phyloP scores from a whole-genome alignment of 2,797 vertebrate genomes.

The Thamnophis elegans region DNA sequence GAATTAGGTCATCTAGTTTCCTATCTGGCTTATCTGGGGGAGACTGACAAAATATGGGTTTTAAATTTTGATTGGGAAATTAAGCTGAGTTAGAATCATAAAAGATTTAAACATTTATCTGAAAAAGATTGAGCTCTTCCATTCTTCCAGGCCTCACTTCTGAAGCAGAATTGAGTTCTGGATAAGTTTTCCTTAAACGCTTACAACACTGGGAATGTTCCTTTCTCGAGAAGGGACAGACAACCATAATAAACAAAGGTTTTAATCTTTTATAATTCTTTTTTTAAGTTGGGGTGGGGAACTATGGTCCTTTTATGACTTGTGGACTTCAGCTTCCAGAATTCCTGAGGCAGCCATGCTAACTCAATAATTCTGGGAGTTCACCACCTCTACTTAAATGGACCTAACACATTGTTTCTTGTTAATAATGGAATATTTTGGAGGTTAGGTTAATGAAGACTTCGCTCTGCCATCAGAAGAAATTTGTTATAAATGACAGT shows the following conservation, averaged over 20 bases:
- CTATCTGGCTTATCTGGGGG: neutral
- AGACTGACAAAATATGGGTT: neutral
- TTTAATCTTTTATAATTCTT: neutral
- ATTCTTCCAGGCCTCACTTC: neutral
- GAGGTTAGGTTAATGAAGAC: neutral
- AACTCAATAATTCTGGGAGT: no score
- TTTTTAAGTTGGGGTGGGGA: neutral
- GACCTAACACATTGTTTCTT: neutral
- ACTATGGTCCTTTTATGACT: neutral
- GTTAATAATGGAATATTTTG: neutral
- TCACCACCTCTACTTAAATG: neutral
- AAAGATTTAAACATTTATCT: neutral
- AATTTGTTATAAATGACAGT: neutral
- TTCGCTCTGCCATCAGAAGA: neutral
- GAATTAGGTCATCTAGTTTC: neutral
- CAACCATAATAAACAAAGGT: neutral
- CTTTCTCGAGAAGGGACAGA: neutral
- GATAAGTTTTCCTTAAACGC: neutral
- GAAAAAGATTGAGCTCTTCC: neutral
- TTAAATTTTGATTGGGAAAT: neutral
- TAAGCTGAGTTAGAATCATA: neutral
- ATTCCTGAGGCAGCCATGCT: neutral
- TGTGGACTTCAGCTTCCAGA: neutral
- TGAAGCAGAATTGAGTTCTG: neutral
- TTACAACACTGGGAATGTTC: neutral